Base-by-base conservation (phyloP, 1,140 invertebrate species). In the Leptinotarsa lineolata region DNA sequence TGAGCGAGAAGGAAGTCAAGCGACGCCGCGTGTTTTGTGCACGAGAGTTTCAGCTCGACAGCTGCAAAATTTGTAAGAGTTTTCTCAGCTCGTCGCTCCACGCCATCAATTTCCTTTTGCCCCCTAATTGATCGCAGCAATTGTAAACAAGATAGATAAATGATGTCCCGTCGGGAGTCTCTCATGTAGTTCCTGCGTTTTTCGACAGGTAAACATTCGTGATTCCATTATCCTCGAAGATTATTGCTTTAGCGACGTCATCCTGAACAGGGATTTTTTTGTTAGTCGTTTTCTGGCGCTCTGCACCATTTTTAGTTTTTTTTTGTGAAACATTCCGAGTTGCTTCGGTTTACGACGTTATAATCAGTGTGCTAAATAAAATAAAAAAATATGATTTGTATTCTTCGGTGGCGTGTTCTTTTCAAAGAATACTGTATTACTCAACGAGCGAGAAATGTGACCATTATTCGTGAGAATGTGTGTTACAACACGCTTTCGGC, bases 91-190 rank as follows among this genome's bases (percentile, higher is more conserved):
- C 46, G 67, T 54, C 54, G 44, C 67, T 11, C 67, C 30, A 68
- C 67, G 67, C 67, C 67, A 68, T 68, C 67, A 68, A 58, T 68
- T 68, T 68, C 44, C 67, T 68, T 66, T 68, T 58, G 67, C 67
- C 15, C 67, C 67, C 67, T 68, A 68, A 68, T 68, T 68, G 67
- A 68, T 68, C 20, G 46, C 46, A 68, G 54, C 67, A 54, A 68
- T 68, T 58, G 67, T 68, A 68, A 68, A 68, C 67, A 68, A 21
- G 67, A 45, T 45, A 68, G 67, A 68, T 68, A 68, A 68, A 68
- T 68, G 67, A 68, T 68, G 46, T 54, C 67, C 67, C 67, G 46
- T 20, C 44, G 67, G 16, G 65, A 20, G 16, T 13, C 15, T 67
- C 44, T 45, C 39, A 16, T 67, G 20, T 45, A 67, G 24, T 67